Evolutionary conservation across 2,113 vertebrate species (phyloP), one percentile per base, ranked within the genome.

Genomic region (Anas platyrhynchos): DNA sequence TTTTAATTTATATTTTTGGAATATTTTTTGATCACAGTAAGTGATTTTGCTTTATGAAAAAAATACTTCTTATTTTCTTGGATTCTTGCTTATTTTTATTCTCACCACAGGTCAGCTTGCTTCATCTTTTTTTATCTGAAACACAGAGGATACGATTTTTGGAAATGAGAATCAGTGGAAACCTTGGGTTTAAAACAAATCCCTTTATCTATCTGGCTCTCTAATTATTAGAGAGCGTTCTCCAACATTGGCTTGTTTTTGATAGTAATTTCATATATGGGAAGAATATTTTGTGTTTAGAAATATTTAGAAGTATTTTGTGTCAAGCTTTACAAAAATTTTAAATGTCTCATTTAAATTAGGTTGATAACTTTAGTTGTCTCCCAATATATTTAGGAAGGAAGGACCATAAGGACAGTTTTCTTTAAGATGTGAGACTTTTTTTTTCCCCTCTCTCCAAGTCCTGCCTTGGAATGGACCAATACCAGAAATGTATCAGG

Each of bases 211-310:
- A 20, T 89, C 20, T 54, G 14, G 1, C 54, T 80, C 18, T 61
- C 14, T 67, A 54, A 52, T 9, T 72, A 10, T 66, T 78, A 18
- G 34, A 44, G 21, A 73, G 9, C 11, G 11, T 81, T 89, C 67
- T 77, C 55, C 29, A 74, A 46, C 68, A 69, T 1, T 6, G 16
- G 16, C 12, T 21, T 0, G 1, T 0, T 2, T 6, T 87, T 31
- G 6, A 38, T 62, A 8, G 16, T 78, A 18, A 62, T 55, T 88
- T 92, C 8, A n/a, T 15, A 2, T 67, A 23, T 63, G n/a, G n/a
- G 17, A 75, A 23, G 88, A 61, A 46, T 72, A 67, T 41, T 59
- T 3, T 75, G 48, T 41, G 41, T 41, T 41, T 41, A 13, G 41
- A 41, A 41, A 13, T 41, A 41, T 41, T 41, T 41, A 41, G 41